Conservation (phyloP, 1,140 invertebrate species). For the Atta texana region DNA sequence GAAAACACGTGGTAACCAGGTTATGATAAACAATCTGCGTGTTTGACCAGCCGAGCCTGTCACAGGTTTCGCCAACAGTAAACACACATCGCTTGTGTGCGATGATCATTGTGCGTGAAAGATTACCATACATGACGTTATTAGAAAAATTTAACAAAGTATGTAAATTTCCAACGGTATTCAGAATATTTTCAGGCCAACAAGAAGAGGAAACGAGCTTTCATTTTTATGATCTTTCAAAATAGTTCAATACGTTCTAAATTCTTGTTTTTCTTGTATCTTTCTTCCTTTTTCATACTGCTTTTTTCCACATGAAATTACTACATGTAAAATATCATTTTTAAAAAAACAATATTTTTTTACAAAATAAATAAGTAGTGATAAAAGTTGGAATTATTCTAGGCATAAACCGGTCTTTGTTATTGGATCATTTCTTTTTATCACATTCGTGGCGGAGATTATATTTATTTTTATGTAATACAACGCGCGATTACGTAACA, state of each 20-base stretch:
- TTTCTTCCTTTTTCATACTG: neutral
- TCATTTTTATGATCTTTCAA: neutral
- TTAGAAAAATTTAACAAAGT: slow-evolving; percentile 13
- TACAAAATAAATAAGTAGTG: neutral
- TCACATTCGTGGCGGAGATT: slow-evolving; percentile 24
- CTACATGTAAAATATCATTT: neutral
- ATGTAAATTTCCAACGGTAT: neutral
- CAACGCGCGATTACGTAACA: slow-evolving; percentile 36
- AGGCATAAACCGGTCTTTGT: neutral
- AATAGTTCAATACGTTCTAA: neutral
- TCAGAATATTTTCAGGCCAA: neutral
- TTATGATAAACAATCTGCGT: slow-evolving; percentile 77
- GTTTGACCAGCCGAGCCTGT: slow-evolving; percentile 70
- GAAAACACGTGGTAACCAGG: slow-evolving; percentile 75
- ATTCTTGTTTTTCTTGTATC: neutral
- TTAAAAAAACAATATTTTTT: no score
- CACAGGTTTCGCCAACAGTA: slow-evolving; percentile 74
- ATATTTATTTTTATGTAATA: slow-evolving; percentile 42
- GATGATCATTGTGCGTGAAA: neutral
- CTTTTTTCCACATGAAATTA: neutral
- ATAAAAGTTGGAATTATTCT: neutral
- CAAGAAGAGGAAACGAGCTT: neutral
- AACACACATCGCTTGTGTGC: slow-evolving; percentile 41
- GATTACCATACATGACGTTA: neutral
- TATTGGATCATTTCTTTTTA: slow-evolving; percentile 1